Conservation (phyloP, 30 jellyfish, hydroid and myxozoan genomes). For the Hydractinia symbiolongicarpus region DNA sequence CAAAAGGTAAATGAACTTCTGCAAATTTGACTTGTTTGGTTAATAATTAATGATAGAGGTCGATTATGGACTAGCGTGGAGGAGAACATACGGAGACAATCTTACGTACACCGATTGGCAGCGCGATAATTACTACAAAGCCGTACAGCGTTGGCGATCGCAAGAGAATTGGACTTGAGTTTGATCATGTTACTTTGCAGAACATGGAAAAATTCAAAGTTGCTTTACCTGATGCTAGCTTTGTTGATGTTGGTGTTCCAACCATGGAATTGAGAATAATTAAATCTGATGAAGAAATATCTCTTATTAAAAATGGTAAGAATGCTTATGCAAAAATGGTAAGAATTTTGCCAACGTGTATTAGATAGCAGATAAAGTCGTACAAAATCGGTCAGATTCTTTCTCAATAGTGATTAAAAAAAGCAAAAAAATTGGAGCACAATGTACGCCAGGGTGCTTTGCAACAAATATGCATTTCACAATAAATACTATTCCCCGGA, state of each 20-base stretch:
- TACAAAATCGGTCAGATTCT: no score
- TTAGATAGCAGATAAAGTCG: no score
- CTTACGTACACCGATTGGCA: slow-evolving; percentile 87
- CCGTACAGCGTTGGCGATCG: slow-evolving; percentile 59
- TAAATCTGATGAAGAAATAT: slow-evolving; percentile 79
- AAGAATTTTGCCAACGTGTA: no score
- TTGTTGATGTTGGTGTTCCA: slow-evolving; percentile 50
- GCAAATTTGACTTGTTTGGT: no score
- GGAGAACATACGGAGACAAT: slow-evolving; percentile 61
- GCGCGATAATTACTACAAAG: slow-evolving; percentile 62
- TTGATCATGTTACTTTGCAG: slow-evolving; percentile 50
- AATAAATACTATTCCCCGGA: no score
- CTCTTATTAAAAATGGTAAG: slow-evolving; percentile 45
- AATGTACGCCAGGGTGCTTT: no score
- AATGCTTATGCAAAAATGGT: no score
- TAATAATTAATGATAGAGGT: slow-evolving; percentile 23
- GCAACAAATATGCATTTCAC: no score
- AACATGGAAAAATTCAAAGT: slow-evolving; percentile 50
- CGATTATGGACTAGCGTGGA: slow-evolving; percentile 90
- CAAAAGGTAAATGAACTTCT: no score
- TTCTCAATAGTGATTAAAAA: no score
- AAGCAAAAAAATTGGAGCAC: no score
- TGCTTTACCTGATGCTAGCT: slow-evolving; percentile 59
- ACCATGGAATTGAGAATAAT: slow-evolving; percentile 63
- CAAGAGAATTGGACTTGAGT: slow-evolving; percentile 53